Evolutionary conservation across 1,140 invertebrate genomes (phyloP), one percentile per base, ranked within the genome.

Genomic region (Drosophila lini): DNA sequence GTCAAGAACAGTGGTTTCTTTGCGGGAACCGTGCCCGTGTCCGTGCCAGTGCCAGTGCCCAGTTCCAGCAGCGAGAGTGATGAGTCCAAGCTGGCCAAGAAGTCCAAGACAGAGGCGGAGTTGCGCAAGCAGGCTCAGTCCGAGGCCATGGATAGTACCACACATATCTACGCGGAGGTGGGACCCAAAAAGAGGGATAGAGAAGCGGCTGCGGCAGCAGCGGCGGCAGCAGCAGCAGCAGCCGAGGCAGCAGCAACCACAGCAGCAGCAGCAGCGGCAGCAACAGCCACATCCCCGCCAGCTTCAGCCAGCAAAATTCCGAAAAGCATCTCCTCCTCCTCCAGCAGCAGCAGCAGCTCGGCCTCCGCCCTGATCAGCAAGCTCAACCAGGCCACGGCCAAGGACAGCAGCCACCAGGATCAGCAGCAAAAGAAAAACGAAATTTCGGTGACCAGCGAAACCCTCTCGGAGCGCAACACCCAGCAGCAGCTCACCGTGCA

Each of bases 401-500:
- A 81, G 50, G 61, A 45, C 10, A 61, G 19, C 48, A 32, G 28
- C n/a, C 28, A 34, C 50, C 68, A 73, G 16, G 58, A 41, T 15
- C 74, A 50, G 38, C 56, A 55, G 52, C 65, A 45, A 19, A 81
- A 91, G 56, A 91, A 91, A 70, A 74, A 89, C 10, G 90, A 90
- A 45, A 79, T 86, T 8, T 47, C 89, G 15, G 91, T 91, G 38
- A 82, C 81, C 25, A 91, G 78, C 55, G 89, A 91, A 47, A 90
- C 90, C n/a, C 58, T 92, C 0, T 82, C 81, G 5, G 91, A 92
- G 45, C 77, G 88, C 47, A 90, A 89, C 45, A 78, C 68, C 31
- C 82, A 80, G 50, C 83, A 92, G 36, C 90, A 93, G 75, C 91
- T 95, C 93, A 95, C 95, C 3, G 95, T 95, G 40, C 95, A 95